Evolutionary conservation across 2,113 vertebrate species (phyloP), one percentile per base, ranked within the genome.

Genomic region (Centropus bengalensis): DNA sequence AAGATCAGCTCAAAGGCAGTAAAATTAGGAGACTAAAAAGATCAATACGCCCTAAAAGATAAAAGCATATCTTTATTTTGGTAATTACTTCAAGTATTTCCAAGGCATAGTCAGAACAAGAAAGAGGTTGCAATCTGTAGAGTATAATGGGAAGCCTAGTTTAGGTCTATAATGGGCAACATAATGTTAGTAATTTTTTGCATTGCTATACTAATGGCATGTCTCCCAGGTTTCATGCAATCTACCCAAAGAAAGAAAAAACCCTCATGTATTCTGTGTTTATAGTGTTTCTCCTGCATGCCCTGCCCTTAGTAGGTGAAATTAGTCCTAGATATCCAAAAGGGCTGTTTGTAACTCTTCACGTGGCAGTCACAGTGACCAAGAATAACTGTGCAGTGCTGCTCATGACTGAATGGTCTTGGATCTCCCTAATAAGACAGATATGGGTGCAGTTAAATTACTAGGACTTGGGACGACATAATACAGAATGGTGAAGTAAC

Each of bases 1-100:
- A 82, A 40, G 0, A 67, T 82, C 62, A 79, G 44, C 82, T 56
- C 5, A 4, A 80, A 91, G 75, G 82, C 82, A 93, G 81, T 55
- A 89, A 89, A 96, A 91, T 91, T 68, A 89, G 70, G 87, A 79
- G 63, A 88, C 85, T 91, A 58, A 77, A 89, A 95, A 89, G 87
- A 87, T 93, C 79, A 94, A 70, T 88, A 66, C 40, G 69, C 8
- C 6, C 32, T 86, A 51, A 77, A 93, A 86, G 55, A 83, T 15
- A 93, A 44, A 90, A 80, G 22, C 18, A 16, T 82, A 84, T 84
- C 56, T 92, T 74, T 42, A 13, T n/a, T 10, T 60, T 89, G 62
- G 58, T 14, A 71, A 55, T 69, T 30, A 73, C 63, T 77, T 19
- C 51, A 80, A 76, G 59, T 54, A 66, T 82, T 95, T 94, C 84